Evolutionary conservation across 2,888 invertebrate genomes (phyloP), one percentile per base, ranked within the genome.

Genomic region (Plebejus melissa): DNA sequence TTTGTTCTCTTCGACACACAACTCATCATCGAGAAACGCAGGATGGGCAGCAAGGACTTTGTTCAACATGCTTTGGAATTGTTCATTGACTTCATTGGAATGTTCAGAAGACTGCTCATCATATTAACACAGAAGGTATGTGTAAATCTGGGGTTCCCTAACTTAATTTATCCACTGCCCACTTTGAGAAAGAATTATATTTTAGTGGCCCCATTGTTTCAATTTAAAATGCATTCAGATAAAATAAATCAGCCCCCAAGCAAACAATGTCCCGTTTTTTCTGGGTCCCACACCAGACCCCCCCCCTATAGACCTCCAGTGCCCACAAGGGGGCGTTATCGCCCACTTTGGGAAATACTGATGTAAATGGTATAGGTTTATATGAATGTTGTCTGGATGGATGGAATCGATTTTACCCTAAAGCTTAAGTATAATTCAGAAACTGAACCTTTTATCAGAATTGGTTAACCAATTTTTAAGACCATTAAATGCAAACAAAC

Each of bases 1-100:
- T 99, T 99, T 90, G 96, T 99, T 16, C 94, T 99, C 79, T 99
- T 97, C 85, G 99, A 99, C 90, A 99, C 99, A n/a, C 99, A 99
- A 92, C 93, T 98, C 80, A 99, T 99, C 81, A 96, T 99, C 83
- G 98, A 98, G 90, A 99, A 99, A 88, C 96, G 96, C 81, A 95
- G 98, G 79, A 94, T 95, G 90, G 99, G 99, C 78, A 98, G 96
- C 94, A 97, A 96, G 87, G 99, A 99, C 92, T 99, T 97, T 88
- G 96, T 99, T 80, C 95, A 96, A 88, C 99, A 99, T 89, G 96
- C 98, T 16, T 94, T 99, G 81, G 98, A 98, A 86, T 94, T 99
- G 79, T 99, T 99, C 94, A 96, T 99, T 85, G 99, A 99, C 90
- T 97, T 99, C 86, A 95, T 99, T 89, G 96, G 97, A 83, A 96